Evolutionary conservation across 2,888 invertebrate species (phyloP), one percentile per base, ranked within the genome.

Genomic region (Papilio elwesi): DNA sequence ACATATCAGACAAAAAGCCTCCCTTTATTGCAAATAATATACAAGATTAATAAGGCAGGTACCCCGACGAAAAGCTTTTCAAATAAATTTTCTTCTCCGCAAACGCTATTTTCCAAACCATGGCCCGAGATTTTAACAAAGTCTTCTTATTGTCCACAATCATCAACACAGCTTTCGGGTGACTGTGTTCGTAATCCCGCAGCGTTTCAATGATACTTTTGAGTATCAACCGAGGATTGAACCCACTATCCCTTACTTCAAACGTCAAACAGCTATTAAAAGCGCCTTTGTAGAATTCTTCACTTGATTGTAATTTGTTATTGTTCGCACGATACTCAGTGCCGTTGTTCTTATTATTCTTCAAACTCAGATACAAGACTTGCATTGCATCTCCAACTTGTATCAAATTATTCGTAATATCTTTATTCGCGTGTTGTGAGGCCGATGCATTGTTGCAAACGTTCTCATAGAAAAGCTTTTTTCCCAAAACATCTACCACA

Each of bases 401-500:
- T 16, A 64, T 48, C 10, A 64, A 51, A 49, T 64, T 55, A 10
- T 26, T 68, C 16, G 55, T 38, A 36, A 59, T 43, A 9, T 68
- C 66, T 64, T 62, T 64, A 26, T 59, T 26, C 15, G n/a, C 36
- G n/a, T 64, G 73, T 5, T 64, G 73, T 5, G 67, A 67, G 11
- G 43, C 59, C 11, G 69, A 63, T 48, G 55, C 57, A 59, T 72
- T 76, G 68, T 74, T 67, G 67, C 78, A 81, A 10, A 75, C 16
- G 52, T 59, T 72, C 74, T 77, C 76, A 74, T 74, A 76, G 16
- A 73, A 62, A 52, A 76, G 43, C 62, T 74, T 64, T 15, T 71
- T 74, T 16, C 78, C 77, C 69, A 80, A 73, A 26, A 77, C 49
- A 77, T 79, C 82, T 80, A 81, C 77, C 77, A 78, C 69, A 63